Evolutionary conservation across 2,113 vertebrate species (phyloP), one percentile per base, ranked within the genome.

Genomic region (Syrrhaptes paradoxus): DNA sequence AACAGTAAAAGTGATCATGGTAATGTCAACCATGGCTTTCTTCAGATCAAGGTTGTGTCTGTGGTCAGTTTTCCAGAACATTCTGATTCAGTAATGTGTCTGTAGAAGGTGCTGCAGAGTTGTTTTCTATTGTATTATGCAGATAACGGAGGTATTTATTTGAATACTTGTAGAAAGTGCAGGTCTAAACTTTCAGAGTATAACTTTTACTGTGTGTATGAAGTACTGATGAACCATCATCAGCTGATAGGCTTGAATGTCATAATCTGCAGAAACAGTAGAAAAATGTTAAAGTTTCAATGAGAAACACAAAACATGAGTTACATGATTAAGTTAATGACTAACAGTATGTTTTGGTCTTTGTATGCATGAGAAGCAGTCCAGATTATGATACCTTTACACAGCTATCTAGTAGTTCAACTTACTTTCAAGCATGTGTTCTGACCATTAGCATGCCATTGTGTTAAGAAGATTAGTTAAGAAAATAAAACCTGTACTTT

Each of bases 41-140:
- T 78, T 62, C 52, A 32, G 28, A 79, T 17, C 25, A 36, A 52
- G 11, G 3, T 52, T 63, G 3, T 85, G 17, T 29, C 13, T 17
- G 28, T 18, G 13, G 19, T 34, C 6, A 5, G 11, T 63, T 86
- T 95, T 95, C 94, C 55, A 93, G 95, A 96, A 96, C 10, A 54
- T 95, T 95, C 92, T 92, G 26, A 66, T 77, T 83, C 70, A 29
- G 17, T 29, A 43, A 29, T 32, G 8, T 66, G 24, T 85, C 88
- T 63, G 71, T 95, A 90, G 87, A 90, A 75, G 54, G 79, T 76
- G 88, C 82, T 90, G 26, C 28, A 85, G 93, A 92, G 65, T 80
- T 90, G 29, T 83, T 82, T 85, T 80, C 51, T 62, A 25, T 55
- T 43, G 10, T 48, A 12, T 52, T 72, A 38, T 12, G 38, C 5